A percentile compares a stretch with the other conserved stretches of the same genome.
Evolutionary conservation across 2,113 vertebrate genomes (phyloP).

Genomic region (Alexandromys fortis): DNA sequence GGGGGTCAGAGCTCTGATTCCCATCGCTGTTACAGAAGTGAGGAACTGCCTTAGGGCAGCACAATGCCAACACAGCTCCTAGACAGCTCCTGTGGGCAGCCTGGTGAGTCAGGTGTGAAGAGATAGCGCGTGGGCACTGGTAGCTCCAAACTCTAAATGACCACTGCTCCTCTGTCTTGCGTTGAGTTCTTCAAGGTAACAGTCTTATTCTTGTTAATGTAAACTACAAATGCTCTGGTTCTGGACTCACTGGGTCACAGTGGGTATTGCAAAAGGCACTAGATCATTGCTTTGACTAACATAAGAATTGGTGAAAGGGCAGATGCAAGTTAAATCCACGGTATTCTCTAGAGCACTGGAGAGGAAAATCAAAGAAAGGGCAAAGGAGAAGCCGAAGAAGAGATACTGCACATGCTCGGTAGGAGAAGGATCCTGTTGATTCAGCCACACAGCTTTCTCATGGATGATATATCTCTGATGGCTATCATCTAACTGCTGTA

Average conservation of each 20-base stretch:
- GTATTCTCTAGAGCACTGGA: not conserved
- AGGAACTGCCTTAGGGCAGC: not conserved
- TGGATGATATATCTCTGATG: not conserved
- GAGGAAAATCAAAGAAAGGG: not conserved
- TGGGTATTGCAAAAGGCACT: not conserved
- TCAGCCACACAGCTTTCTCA: not conserved
- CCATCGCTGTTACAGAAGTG: not conserved
- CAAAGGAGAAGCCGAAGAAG: not conserved
- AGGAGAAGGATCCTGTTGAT: not conserved
- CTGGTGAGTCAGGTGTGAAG: not conserved
- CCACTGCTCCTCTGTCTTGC: not conserved
- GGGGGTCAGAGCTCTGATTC: not conserved
- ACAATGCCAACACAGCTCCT: not conserved
- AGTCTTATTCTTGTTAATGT: not conserved
- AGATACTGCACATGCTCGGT: not conserved
- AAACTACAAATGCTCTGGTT: not conserved
- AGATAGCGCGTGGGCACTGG: not conserved
- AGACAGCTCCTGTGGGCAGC: not conserved
- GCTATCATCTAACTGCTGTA: not conserved
- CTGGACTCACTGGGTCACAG: not conserved
- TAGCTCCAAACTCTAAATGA: not conserved
- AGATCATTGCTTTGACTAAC: not conserved
- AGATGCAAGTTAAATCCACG: not conserved
- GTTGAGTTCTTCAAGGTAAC: too few relatives aligned
- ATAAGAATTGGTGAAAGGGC: not conserved